Evolutionary conservation across 2,797 vertebrate genomes (phyloP).

Genomic region (Semotilus atromaculatus): DNA sequence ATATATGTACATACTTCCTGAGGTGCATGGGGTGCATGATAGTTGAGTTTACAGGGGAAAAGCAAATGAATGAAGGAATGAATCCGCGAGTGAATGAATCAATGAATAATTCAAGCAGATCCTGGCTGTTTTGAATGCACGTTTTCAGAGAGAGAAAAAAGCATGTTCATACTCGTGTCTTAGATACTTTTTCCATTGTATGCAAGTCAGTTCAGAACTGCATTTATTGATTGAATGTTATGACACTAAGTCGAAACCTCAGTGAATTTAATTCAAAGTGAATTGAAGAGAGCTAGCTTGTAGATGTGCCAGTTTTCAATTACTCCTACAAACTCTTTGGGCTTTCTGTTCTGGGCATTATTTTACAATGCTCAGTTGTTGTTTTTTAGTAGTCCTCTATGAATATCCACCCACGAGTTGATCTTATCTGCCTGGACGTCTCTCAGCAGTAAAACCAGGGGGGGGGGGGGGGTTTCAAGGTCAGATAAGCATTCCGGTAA

Average conservation of each 20-base stretch:
- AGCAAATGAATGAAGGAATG: not conserved
- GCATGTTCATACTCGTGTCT: not conserved
- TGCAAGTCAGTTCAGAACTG: not conserved
- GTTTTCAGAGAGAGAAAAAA: not conserved
- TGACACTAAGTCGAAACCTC: not conserved
- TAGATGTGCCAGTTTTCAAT: conserved; percentile 23
- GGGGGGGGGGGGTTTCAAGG: conserved; percentile 30
- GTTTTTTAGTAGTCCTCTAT: conserved; percentile 14
- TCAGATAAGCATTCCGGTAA: conserved; percentile 44
- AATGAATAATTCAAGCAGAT: not conserved
- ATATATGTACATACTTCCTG: not conserved
- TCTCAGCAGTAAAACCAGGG: conserved; percentile 34
- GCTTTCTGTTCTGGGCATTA: conserved; percentile 12
- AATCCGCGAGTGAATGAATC: not conserved
- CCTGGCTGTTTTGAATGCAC: not conserved
- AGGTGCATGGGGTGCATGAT: not conserved
- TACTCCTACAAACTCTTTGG: conserved; percentile 5
- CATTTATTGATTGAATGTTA: not conserved
- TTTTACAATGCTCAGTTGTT: not conserved
- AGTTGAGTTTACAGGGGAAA: not conserved
- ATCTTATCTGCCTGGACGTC: conserved; percentile 11
- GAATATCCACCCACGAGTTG: conserved; percentile 32
- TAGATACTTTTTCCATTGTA: not conserved
- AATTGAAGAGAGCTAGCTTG: conserved; percentile 10
- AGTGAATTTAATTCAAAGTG: not conserved